These are phyloP conservation scores for Solenopsis fugax DNA, from an alignment of 1,140 invertebrate genomes.

Conservation along the genomic window DNA sequence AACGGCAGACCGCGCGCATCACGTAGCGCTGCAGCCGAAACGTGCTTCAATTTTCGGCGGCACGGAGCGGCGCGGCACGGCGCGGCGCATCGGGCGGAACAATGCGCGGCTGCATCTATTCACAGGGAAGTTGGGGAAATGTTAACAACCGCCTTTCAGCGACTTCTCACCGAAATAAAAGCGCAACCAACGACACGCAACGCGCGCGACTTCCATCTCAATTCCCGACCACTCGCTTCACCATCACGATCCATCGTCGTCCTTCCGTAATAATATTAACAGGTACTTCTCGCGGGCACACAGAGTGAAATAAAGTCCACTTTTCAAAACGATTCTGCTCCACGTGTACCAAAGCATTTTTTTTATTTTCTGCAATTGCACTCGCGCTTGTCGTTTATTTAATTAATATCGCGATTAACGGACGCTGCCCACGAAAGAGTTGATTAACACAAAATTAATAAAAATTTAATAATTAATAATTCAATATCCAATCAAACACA, in stretches of 20 bases:
- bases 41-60: constrained; percentile 76
- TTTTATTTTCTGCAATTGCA: neutral
- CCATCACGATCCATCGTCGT: constrained; percentile 4
- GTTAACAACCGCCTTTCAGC: constrained; percentile 66
- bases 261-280: constrained; percentile 60
- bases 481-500: neutral
- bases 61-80: constrained; percentile 48
- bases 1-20: constrained; percentile 60
- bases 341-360: neutral
- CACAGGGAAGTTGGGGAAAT: constrained; percentile 57
- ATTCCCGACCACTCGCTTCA: neutral
- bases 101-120: constrained; percentile 53
- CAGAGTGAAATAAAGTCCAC: constrained; percentile 8
- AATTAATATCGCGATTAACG: neutral
- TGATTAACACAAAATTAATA: neutral
- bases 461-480: constrained; percentile 18
- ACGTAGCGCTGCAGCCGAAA: constrained; percentile 77
- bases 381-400: neutral
- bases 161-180: constrained; percentile 59
- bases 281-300: constrained; percentile 26
- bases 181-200: constrained; percentile 38
- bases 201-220: constrained; percentile 44
- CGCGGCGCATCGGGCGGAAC: constrained; percentile 36
- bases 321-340: constrained; percentile 12
- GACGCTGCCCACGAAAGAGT: neutral